Conservation (phyloP, 2,888 invertebrate species). For the Brenthis daphne region DNA sequence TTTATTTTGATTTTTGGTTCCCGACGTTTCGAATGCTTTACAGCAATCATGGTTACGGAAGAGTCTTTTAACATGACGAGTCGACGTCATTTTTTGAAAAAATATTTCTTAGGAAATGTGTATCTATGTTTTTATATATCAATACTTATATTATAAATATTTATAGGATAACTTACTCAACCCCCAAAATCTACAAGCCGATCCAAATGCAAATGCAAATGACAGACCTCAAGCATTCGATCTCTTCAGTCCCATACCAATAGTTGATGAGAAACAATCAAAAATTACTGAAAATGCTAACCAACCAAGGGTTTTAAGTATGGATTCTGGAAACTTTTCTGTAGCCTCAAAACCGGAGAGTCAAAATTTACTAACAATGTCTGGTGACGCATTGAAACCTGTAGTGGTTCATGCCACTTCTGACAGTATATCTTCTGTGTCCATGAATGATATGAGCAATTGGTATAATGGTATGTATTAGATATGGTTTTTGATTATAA, state of each 20-base stretch:
- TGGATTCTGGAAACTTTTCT: slow-evolving; percentile 73
- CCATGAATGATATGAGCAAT: slow-evolving; percentile 84
- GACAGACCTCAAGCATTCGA: slow-evolving; percentile 72
- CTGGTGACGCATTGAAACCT: slow-evolving; percentile 66
- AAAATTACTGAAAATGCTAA: slow-evolving; percentile 58
- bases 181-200: slow-evolving; percentile 42
- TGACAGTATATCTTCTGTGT: slow-evolving; percentile 76
- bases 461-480: slow-evolving; percentile 83
- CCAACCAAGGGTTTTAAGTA: slow-evolving; percentile 66
- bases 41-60: too few relatives aligned
- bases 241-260: slow-evolving; percentile 80
- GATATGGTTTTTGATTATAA: too few relatives aligned
- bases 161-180: slow-evolving; percentile 63
- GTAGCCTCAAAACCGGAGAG: slow-evolving; percentile 66
- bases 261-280: slow-evolving; percentile 68
- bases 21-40: too few relatives aligned
- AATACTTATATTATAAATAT: not conserved
- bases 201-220: slow-evolving; percentile 50
- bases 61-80: too few relatives aligned
- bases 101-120: too few relatives aligned
- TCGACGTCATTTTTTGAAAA: too few relatives aligned
- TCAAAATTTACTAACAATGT: slow-evolving; percentile 60
- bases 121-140: too few relatives aligned
- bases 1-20: too few relatives aligned
- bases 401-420: slow-evolving; percentile 64